A percentile compares a stretch with the other conserved stretches of the same genome.
These are phyloP conservation scores for Eciton burchellii DNA, from an alignment of 1,140 invertebrate genomes.

Conservation along the genomic window DNA sequence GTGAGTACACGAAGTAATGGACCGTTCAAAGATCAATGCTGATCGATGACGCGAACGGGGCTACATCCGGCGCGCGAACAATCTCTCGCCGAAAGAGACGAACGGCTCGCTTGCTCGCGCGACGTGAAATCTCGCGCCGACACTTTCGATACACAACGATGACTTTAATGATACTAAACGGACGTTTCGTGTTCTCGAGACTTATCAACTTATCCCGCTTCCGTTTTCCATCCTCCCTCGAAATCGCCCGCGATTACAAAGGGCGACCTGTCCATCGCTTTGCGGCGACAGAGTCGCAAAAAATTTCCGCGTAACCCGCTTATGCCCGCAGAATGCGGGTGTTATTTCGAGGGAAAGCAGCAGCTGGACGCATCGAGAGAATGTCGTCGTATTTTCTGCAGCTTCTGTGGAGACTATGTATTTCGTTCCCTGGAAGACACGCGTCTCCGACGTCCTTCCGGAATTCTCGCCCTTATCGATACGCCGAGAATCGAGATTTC, in stretches of 20 bases:
- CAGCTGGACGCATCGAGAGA: neutral
- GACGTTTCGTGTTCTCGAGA: neutral
- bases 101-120: neutral
- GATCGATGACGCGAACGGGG: slow-evolving; percentile 29
- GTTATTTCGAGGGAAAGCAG: slow-evolving; percentile 17
- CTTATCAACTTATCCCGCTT: neutral
- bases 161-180: neutral
- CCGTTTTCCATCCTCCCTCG: neutral
- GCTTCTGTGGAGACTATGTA: neutral
- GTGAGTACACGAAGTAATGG: slow-evolving; percentile 44
- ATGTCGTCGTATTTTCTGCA: no score
- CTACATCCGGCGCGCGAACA: slow-evolving; percentile 6
- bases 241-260: slow-evolving; percentile 12
- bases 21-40: slow-evolving; percentile 61
- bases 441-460: neutral
- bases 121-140: neutral
- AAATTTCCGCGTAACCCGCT: slow-evolving; percentile 30
- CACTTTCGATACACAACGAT: neutral
- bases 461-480: slow-evolving; percentile 2
- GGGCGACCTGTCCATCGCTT: neutral
- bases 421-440: slow-evolving; percentile 17
- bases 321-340: neutral
- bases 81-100: neutral
- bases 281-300: neutral
- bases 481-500: neutral